Conservation (phyloP, 2,888 invertebrate genomes). For the Seira musarum region DNA sequence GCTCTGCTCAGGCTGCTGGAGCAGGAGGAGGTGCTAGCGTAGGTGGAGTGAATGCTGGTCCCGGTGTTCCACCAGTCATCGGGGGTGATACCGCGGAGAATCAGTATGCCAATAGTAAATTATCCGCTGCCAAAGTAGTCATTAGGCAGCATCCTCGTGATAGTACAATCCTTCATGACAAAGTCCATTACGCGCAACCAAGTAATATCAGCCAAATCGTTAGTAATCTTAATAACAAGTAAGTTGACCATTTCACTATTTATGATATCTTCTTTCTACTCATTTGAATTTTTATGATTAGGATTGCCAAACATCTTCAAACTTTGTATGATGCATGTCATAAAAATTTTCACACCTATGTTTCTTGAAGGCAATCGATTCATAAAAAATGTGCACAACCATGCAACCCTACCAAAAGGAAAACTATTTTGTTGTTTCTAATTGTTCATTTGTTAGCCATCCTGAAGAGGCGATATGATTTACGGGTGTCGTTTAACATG, state of each 20-base stretch:
- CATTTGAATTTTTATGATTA: not conserved
- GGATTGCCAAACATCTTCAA: constrained; percentile 10
- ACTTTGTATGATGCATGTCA: not conserved
- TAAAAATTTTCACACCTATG: constrained; percentile 9
- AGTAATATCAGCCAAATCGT: constrained; percentile 69
- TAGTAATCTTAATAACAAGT: constrained; percentile 60
- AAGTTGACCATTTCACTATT: constrained; percentile 30
- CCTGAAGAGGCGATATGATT: not conserved
- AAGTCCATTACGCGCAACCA: constrained; percentile 68
- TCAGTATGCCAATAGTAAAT: constrained; percentile 69
- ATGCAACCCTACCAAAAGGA: too few relatives aligned
- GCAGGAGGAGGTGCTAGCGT: constrained; percentile 54
- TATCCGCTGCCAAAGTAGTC: constrained; percentile 63
- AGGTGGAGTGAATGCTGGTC: constrained; percentile 33
- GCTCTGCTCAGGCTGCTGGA: constrained; percentile 51
- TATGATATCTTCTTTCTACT: not conserved
- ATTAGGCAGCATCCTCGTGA: constrained; percentile 64
- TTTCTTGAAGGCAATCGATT: constrained; percentile 7
- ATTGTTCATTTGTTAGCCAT: not conserved
- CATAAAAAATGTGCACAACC: not conserved
- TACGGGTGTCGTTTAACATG: not conserved
- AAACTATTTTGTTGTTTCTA: too few relatives aligned
- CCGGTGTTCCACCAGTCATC: constrained; percentile 25
- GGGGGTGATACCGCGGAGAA: constrained; percentile 67
- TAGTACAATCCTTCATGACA: constrained; percentile 68